Evolutionary conservation across 2,113 vertebrate species (phyloP).

Genomic region (Tachysurus fulvidraco): DNA sequence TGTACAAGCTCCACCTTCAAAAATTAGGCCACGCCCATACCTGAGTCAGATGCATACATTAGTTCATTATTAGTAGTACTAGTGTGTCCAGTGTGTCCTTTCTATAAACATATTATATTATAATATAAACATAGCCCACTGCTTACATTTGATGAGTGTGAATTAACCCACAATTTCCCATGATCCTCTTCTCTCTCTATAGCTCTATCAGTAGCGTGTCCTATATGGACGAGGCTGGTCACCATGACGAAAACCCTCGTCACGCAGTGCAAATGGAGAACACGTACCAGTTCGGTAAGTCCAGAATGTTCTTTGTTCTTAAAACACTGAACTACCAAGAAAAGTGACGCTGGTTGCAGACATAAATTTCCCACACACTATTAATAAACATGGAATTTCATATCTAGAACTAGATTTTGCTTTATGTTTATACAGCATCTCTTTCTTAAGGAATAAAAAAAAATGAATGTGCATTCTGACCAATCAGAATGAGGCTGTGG

Average conservation of each 20-base stretch:
- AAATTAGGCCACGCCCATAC: background rate
- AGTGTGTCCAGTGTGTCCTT: too few relatives aligned
- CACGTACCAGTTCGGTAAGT: slow-evolving; percentile 80
- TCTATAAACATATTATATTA: background rate
- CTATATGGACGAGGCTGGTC: slow-evolving; percentile 73
- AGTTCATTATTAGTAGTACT: background rate
- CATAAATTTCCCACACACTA: background rate
- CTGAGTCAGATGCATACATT: background rate
- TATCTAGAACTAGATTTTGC: background rate
- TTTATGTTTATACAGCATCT: background rate
- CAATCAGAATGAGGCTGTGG: too few relatives aligned
- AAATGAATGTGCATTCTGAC: too few relatives aligned
- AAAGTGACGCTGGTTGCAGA: background rate
- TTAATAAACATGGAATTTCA: background rate
- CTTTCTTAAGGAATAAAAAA: background rate
- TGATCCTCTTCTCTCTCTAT: background rate
- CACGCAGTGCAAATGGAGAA: slow-evolving; percentile 74
- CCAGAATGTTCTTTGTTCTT: background rate
- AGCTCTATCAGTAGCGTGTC: slow-evolving; percentile 79
- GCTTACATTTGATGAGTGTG: background rate
- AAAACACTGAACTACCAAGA: background rate
- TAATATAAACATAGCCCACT: background rate
- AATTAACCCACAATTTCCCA: background rate
- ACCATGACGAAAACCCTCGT: slow-evolving; percentile 68
- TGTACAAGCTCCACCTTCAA: background rate